phyloP scores from a whole-genome alignment of 2,113 vertebrate species.

The Urocitellus parryii region DNA sequence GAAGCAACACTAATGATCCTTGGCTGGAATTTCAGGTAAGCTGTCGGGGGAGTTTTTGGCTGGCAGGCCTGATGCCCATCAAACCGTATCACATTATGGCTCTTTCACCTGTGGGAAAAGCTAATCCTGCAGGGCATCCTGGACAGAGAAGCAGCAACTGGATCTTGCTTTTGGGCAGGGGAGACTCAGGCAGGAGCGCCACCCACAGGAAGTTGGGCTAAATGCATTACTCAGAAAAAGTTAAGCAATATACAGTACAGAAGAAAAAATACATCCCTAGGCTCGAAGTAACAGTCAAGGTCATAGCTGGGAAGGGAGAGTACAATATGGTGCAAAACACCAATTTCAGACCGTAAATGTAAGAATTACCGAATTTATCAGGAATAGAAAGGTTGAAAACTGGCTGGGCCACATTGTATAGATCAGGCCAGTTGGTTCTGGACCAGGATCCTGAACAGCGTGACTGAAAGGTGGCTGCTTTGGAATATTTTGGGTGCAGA shows the following conservation, averaged over 20 bases:
- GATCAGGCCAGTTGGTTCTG: neutral
- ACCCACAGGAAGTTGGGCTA: slow-evolving; percentile 60
- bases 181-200: slow-evolving; percentile 53
- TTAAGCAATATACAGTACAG: neutral
- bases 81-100: neutral
- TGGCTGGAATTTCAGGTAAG: slow-evolving; percentile 61
- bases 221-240: neutral
- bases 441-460: neutral
- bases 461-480: neutral
- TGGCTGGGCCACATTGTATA: neutral
- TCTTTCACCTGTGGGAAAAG: slow-evolving; percentile 47
- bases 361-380: neutral
- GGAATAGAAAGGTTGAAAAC: neutral
- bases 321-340: neutral
- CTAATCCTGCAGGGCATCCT: neutral
- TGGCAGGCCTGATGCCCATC: slow-evolving; percentile 26
- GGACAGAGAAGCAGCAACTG: neutral
- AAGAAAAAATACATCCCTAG: neutral
- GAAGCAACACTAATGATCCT: slow-evolving; percentile 69
- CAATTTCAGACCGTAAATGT: neutral
- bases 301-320: neutral
- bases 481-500: neutral
- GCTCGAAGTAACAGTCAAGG: neutral
- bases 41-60: slow-evolving; percentile 57
- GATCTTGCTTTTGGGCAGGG: neutral